Base-by-base conservation (phyloP, 2,888 invertebrate species). In the Eurytoma californica region DNA sequence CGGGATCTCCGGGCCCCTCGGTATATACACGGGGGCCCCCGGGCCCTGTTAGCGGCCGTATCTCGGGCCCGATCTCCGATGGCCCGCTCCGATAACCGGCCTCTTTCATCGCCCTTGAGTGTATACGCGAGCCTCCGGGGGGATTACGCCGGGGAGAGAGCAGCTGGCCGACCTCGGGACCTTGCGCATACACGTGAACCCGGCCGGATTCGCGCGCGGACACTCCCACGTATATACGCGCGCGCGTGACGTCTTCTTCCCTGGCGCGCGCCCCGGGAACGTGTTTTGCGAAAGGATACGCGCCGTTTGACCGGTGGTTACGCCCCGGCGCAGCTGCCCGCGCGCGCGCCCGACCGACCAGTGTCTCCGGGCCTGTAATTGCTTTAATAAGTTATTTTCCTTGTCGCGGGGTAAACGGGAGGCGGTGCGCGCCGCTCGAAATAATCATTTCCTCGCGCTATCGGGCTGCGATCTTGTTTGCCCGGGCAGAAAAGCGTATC, bases 1-100 rank as follows among this genome's bases (percentile, higher is more conserved):
- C 77, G 75, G 82, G 86, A 89, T 89, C 89, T 88, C 84, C 84
- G 85, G 84, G 30, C 53, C 14, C 9, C 14, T 55, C 20, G n/a
- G 51, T 47, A 58, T n/a, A 28, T 24, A 3, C 14, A 39, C 18
- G 51, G 7, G 39, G 86, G 86, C 84, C 86, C 85, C 82, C 84
- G 84, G 87, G 86, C 86, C 85, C 88, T 90, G 89, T 90, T 90
- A 74, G 80, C 73, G 66, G 65, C 47, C 87, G 87, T 88, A 89
- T 90, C 89, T 85, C 82, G 68, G 82, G 83, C 74, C 85, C 86
- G 87, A 90, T 90, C 90, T 84, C 80, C 85, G 90, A 90, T 90
- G 86, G 88, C 81, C 83, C 85, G 82, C 51, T 13, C 58, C 85
- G 90, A 90, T 89, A 90, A 85, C 82, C 75, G 82, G 70, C 83